Evolutionary conservation across 2,113 vertebrate genomes (phyloP).

Genomic region (Rhabdornis inornatus): DNA sequence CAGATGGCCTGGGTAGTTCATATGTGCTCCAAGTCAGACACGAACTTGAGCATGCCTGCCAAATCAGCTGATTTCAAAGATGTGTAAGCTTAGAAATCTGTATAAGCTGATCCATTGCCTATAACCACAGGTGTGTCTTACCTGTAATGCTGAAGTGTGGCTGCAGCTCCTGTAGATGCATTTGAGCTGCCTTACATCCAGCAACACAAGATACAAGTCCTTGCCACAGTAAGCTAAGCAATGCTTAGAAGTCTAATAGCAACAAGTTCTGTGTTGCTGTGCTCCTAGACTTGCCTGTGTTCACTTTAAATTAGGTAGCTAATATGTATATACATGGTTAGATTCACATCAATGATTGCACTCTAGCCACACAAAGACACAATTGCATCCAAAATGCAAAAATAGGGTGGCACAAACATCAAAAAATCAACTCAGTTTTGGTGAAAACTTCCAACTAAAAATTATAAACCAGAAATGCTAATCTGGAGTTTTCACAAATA

Average conservation of each 20-base stretch:
- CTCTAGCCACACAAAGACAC: neutral
- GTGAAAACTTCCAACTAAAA: neutral
- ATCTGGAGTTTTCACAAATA: neutral
- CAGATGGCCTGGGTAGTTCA: slow-evolving; percentile 13
- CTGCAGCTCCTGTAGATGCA: neutral
- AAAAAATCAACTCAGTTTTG: neutral
- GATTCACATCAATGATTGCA: neutral
- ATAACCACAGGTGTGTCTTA: neutral
- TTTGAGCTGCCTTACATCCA: neutral
- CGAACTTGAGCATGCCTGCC: neutral
- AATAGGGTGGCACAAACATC: neutral
- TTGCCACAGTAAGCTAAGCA: neutral
- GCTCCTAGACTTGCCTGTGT: neutral
- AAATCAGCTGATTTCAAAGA: neutral
- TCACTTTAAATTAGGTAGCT: neutral
- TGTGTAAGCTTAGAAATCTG: neutral
- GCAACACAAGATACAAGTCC: neutral
- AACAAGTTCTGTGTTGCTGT: neutral
- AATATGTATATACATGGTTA: neutral
- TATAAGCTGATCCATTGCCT: neutral
- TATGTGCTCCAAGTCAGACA: neutral
- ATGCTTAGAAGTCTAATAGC: neutral
- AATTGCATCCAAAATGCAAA: neutral
- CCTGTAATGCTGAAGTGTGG: neutral
- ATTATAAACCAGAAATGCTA: neutral